phyloP scores from a whole-genome alignment of 2,113 vertebrate species.

The Maccullochella peelii region DNA sequence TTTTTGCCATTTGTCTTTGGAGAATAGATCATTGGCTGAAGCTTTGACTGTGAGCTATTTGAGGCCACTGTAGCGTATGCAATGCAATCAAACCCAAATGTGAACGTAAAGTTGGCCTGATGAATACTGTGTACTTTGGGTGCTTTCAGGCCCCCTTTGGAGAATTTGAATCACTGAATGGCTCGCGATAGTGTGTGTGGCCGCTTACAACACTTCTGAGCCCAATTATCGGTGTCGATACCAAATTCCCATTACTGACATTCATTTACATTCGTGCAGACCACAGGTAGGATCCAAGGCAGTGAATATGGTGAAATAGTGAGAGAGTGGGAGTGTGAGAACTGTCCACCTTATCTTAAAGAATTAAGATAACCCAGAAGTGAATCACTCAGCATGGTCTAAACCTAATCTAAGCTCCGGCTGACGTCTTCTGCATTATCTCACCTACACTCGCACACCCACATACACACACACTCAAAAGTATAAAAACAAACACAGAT shows the following conservation, averaged over 20 bases:
- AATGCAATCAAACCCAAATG: slow-evolving; percentile 59
- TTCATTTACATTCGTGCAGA: not conserved
- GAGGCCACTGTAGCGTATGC: slow-evolving; percentile 30
- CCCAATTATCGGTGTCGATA: slow-evolving; percentile 16
- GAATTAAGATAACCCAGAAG: slow-evolving; percentile 77
- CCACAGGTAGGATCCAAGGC: slow-evolving; percentile 44
- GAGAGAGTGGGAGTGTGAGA: slow-evolving; percentile 70
- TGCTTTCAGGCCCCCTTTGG: slow-evolving; percentile 9
- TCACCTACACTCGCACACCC: slow-evolving; percentile 62
- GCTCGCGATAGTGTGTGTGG: slow-evolving; percentile 21
- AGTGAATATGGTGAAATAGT: slow-evolving; percentile 9
- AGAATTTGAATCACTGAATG: slow-evolving; percentile 4
- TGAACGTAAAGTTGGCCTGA: slow-evolving; percentile 10
- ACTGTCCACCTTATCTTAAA: slow-evolving; percentile 68
- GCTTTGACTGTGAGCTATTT: slow-evolving; percentile 40
- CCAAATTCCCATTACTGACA: slow-evolving; percentile 6
- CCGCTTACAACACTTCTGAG: slow-evolving; percentile 4
- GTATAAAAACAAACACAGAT: slow-evolving; percentile 70
- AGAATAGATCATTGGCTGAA: slow-evolving; percentile 56
- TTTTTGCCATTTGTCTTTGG: slow-evolving; percentile 65
- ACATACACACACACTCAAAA: slow-evolving; percentile 9
- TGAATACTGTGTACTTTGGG: slow-evolving; percentile 4
- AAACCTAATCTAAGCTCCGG: slow-evolving; percentile 54
- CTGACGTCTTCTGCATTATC: slow-evolving; percentile 74
- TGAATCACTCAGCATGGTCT: slow-evolving; percentile 72